Conservation (phyloP, 2,797 vertebrate genomes). For the Knipowitschia caucasica region DNA sequence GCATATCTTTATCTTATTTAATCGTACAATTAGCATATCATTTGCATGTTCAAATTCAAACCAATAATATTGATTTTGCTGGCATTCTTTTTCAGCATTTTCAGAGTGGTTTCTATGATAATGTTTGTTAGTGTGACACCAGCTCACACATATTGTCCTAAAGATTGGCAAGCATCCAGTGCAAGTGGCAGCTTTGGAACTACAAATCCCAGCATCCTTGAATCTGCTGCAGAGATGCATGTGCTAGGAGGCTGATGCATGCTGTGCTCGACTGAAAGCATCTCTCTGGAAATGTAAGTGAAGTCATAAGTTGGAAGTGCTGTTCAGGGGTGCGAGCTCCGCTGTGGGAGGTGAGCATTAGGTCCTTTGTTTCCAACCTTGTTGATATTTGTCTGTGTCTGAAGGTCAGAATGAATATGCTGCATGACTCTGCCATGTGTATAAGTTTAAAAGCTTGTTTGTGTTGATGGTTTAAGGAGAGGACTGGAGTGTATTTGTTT, state of each 20-base stretch:
- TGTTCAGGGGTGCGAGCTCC: conserved; percentile 2
- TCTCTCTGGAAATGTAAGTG: conserved; percentile 25
- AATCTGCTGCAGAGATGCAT: conserved; percentile 43
- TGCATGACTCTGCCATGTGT: neutral
- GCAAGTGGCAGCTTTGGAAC: conserved; percentile 28
- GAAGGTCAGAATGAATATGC: conserved; percentile 7
- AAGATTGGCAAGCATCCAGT: neutral
- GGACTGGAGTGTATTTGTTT: neutral
- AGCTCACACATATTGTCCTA: neutral
- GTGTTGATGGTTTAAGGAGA: neutral
- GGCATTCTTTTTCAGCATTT: neutral
- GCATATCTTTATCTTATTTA: no score
- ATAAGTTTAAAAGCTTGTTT: neutral
- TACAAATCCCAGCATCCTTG: conserved; percentile 56
- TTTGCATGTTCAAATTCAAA: no score
- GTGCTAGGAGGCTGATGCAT: conserved; percentile 23
- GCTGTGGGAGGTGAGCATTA: conserved; percentile 46
- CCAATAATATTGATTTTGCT: no score
- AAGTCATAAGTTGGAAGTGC: conserved; percentile 21
- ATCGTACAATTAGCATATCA: no score
- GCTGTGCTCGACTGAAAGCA: conserved; percentile 37
- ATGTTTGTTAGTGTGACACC: neutral
- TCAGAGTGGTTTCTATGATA: neutral
- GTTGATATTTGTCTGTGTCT: neutral
- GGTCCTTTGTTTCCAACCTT: neutral